phyloP scores from a whole-genome alignment of 2,113 vertebrate species.

The Meles meles region DNA sequence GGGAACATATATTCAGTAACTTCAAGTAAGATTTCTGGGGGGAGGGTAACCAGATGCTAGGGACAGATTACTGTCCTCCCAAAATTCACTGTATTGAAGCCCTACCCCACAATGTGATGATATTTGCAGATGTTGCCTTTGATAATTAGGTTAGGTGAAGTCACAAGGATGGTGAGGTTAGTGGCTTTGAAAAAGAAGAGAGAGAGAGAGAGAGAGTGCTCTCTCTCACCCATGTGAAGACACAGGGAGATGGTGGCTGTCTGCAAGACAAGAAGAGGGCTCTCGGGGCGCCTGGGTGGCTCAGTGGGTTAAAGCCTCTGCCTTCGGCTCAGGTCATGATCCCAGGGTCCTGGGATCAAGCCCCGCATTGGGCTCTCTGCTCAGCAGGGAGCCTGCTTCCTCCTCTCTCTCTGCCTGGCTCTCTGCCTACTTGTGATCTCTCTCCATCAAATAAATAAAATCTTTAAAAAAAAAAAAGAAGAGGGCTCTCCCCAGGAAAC shows the following conservation, averaged over 20 bases:
- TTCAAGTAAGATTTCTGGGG: neutral
- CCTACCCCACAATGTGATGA: neutral
- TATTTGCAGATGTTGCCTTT: neutral
- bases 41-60: neutral
- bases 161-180: neutral
- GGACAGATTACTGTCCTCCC: neutral
- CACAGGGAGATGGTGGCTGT: neutral
- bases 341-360: too few relatives aligned
- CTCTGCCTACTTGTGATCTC: too few relatives aligned
- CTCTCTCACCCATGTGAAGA: neutral
- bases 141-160: neutral
- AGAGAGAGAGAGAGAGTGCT: neutral
- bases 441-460: too few relatives aligned
- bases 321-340: too few relatives aligned
- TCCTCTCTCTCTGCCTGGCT: too few relatives aligned
- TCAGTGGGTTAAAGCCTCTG: too few relatives aligned
- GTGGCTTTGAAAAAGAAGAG: neutral
- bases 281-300: too few relatives aligned
- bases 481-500: neutral
- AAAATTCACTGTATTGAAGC: neutral
- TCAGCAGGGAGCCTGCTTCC: too few relatives aligned
- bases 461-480: too few relatives aligned
- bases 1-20: neutral
- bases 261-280: neutral
- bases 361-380: too few relatives aligned